Evolutionary conservation across 2,113 vertebrate species (phyloP).

Genomic region (Strix uralensis): DNA sequence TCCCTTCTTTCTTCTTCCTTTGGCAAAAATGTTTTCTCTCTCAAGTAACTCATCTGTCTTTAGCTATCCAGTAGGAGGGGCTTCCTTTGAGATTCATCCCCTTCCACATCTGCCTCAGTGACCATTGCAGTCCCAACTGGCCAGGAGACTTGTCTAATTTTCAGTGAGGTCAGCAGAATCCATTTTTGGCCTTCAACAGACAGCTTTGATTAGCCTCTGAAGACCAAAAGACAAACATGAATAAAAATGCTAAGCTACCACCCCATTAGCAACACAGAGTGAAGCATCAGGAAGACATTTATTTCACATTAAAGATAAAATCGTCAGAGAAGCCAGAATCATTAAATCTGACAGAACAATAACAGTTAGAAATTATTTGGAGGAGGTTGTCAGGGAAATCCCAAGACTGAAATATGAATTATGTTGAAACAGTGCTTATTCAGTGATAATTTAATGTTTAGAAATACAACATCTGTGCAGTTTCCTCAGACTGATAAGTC

Average conservation of each 20-base stretch:
- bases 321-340: neutral
- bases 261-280: neutral
- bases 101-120: neutral
- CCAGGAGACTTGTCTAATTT: neutral
- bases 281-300: conserved; percentile 47
- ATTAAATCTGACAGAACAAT: conserved; percentile 40
- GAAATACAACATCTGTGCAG: neutral
- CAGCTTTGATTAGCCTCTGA: neutral
- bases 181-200: neutral
- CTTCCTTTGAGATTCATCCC: neutral
- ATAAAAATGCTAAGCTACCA: neutral
- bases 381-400: conserved; percentile 40
- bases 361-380: conserved; percentile 28
- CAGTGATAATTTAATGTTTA: neutral
- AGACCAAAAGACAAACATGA: neutral
- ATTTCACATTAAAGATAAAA: conserved; percentile 23
- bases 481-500: neutral
- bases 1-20: neutral
- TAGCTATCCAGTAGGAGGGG: neutral
- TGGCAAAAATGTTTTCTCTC: neutral
- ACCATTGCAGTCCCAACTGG: neutral
- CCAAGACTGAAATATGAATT: conserved; percentile 16
- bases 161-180: neutral
- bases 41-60: neutral
- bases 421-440: neutral